Evolutionary conservation across 2,888 invertebrate species (phyloP).

Genomic region (Meganola albula): DNA sequence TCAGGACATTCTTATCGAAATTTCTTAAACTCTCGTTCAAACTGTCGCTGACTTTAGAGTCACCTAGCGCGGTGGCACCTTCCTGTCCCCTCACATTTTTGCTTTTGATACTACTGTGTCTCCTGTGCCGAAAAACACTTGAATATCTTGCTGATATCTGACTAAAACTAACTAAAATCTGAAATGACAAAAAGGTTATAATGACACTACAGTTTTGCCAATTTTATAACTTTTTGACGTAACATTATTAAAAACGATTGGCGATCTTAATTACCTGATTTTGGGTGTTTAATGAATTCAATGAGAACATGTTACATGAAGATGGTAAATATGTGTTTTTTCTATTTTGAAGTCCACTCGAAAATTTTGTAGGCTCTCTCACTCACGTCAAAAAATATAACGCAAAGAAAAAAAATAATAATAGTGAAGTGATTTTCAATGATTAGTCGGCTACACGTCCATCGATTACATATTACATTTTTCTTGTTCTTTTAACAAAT

Average conservation of each 20-base stretch:
- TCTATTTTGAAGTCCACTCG: conserved; percentile 67
- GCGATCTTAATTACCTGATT: conserved; percentile 61
- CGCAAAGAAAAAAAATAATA: conserved; percentile 28
- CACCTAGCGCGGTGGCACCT: conserved; percentile 34
- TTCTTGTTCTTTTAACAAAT: too few relatives aligned
- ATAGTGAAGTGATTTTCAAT: background rate
- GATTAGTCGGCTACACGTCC: too few relatives aligned
- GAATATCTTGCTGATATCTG: conserved; percentile 68
- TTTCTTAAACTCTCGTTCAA: conserved; percentile 57
- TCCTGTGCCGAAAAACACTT: conserved; percentile 63
- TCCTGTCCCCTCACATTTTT: conserved; percentile 59
- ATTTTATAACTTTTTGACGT: too few relatives aligned
- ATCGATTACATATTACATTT: too few relatives aligned
- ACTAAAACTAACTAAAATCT: conserved; percentile 74
- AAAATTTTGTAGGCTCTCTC: conserved; percentile 76
- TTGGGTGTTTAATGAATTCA: conserved; percentile 74
- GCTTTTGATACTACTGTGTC: conserved; percentile 48
- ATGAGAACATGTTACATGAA: conserved; percentile 78
- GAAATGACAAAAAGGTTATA: conserved; percentile 64
- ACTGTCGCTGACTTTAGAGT: conserved; percentile 61
- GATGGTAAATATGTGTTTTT: conserved; percentile 53
- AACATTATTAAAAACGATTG: too few relatives aligned
- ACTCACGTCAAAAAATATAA: conserved; percentile 68
- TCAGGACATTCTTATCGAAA: conserved; percentile 63
- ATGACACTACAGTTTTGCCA: conserved; percentile 44